Evolutionary conservation across 1,140 invertebrate species (phyloP).

Genomic region (Drosophila mojavensis): DNA sequence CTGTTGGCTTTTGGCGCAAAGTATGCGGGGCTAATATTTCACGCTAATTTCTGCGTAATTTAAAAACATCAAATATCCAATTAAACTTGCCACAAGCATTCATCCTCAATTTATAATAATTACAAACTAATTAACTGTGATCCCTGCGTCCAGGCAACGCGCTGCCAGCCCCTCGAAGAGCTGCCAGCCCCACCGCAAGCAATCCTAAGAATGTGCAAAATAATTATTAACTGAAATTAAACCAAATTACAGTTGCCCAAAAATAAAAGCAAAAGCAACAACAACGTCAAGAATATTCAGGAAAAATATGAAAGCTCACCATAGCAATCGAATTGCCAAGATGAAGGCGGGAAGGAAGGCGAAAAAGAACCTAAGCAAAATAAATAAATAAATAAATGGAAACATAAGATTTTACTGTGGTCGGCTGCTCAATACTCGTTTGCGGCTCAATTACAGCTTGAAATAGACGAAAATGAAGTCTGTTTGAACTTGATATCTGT

Average conservation of each 20-base stretch:
- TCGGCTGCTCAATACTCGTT: too few species aligned
- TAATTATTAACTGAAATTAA: slow-evolving; percentile 83
- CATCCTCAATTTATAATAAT: slow-evolving; percentile 83
- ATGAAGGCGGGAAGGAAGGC: neutral
- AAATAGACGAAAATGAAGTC: too few species aligned
- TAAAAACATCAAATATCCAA: slow-evolving; percentile 82
- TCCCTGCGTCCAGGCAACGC: slow-evolving; percentile 67
- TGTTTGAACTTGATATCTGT: too few species aligned
- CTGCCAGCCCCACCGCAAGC: slow-evolving; percentile 61
- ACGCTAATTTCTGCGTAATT: slow-evolving; percentile 71
- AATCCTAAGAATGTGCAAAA: slow-evolving; percentile 76
- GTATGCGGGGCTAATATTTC: slow-evolving; percentile 57
- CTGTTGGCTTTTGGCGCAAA: slow-evolving; percentile 18
- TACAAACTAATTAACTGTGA: slow-evolving; percentile 82
- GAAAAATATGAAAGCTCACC: slow-evolving; percentile 40
- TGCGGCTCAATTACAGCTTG: too few species aligned
- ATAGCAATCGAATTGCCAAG: slow-evolving; percentile 55
- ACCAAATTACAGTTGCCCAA: slow-evolving; percentile 62
- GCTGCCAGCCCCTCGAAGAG: neutral
- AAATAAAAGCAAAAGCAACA: slow-evolving; percentile 11
- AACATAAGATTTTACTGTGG: neutral
- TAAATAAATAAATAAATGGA: slow-evolving; percentile 12
- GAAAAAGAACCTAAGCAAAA: too few species aligned
- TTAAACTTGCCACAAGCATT: slow-evolving; percentile 83
- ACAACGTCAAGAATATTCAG: neutral